Evolutionary conservation across 2,113 vertebrate species (phyloP), one percentile per base, ranked within the genome.

Genomic region (Rana temporaria): DNA sequence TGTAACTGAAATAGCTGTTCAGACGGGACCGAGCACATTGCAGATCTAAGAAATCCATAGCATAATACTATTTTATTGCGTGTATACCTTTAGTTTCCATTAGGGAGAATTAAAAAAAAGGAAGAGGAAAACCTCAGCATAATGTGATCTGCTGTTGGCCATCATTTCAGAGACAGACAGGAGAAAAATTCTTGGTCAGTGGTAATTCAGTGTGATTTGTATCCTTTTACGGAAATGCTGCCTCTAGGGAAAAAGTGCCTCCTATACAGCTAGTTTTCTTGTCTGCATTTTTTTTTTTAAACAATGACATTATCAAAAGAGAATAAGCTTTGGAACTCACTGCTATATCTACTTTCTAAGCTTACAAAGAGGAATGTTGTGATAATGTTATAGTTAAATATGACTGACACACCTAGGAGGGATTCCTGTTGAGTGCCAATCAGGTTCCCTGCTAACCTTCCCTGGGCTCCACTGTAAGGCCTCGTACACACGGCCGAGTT

Each of bases 121-220:
- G 59, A 52, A 38, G 22, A 70, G 66, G 68, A 18, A 20, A 84
- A 65, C 67, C 69, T 4, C 68, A 81, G 59, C 56, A 26, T 64
- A 19, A 42, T 72, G 68, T 64, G 79, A 72, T 81, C 60, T 73
- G 38, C 79, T 56, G 22, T 22, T 81, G 59, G 72, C 79, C 68
- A 68, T 56, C 48, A 74, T 74, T 66, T 74, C 52, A 15, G 69
- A 82, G 79, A 56, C 69, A 73, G 69, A 57, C 79, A 73, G 57
- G 24, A 73, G 79, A 65, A 73, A 82, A 73, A 65, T 6, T 38
- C 60, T 82, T 56, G 66, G 79, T 82, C 60, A 73, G 34, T 63
- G 20, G 69, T 81, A 81, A 72, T 81, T 72, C 22, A 60, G 42
- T 52, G 4, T 48, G 66, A 70, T 72, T 81, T 38, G 12, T 72